A percentile compares a stretch with the other conserved stretches of the same genome.
phyloP scores from a whole-genome alignment of 2,797 vertebrate genomes.

The Coreius guichenoti region DNA sequence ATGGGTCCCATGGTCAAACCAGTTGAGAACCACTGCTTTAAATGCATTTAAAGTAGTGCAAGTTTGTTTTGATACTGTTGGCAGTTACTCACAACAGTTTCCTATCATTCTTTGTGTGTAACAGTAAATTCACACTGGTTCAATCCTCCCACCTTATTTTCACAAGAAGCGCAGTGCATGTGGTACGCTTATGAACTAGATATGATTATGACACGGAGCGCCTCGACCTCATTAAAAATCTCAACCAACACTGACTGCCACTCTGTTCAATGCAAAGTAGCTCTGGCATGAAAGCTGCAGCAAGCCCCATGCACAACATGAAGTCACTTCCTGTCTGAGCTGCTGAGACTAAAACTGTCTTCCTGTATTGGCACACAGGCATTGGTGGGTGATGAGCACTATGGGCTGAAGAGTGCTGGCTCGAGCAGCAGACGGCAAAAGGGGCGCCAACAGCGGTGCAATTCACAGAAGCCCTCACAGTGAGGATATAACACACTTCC shows the following conservation, averaged over 20 bases:
- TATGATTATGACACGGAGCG: background rate
- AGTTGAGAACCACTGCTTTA: background rate
- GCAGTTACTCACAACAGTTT: background rate
- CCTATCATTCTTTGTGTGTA: background rate
- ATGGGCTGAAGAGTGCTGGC: conserved; percentile 42
- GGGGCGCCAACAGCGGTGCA: background rate
- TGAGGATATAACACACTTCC: conserved; percentile 52
- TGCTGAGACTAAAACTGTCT: conserved; percentile 7
- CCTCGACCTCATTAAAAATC: conserved; percentile 27
- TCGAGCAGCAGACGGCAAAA: conserved; percentile 21
- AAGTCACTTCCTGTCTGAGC: conserved; percentile 55
- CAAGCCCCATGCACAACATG: conserved; percentile 2
- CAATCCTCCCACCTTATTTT: conserved; percentile 7
- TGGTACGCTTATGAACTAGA: background rate
- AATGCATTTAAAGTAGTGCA: background rate
- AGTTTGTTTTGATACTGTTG: background rate
- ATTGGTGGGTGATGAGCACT: conserved; percentile 31
- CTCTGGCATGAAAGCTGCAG: background rate
- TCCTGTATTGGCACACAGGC: conserved; percentile 9
- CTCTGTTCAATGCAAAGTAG: conserved; percentile 25
- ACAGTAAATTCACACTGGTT: background rate
- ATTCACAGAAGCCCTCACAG: conserved; percentile 44
- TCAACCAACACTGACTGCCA: conserved; percentile 23
- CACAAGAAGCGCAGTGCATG: background rate
- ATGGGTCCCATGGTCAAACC: too few species aligned